Evolutionary conservation across 23 tunicate species (phyloP), one percentile per base, ranked within the genome.

Genomic region (Ascidia mentula): DNA sequence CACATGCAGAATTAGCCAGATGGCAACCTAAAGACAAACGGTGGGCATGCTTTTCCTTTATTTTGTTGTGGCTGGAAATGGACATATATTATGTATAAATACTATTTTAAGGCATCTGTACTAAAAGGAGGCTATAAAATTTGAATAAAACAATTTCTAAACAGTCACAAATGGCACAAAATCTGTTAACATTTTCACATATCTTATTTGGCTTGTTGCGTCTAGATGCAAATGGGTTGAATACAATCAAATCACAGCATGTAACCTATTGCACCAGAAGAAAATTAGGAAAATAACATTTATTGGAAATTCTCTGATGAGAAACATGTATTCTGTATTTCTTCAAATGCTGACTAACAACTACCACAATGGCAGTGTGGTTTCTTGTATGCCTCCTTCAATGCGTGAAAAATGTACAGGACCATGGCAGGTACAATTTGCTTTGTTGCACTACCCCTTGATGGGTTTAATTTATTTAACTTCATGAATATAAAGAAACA

Each of bases 321-420:
- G 85, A 71, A 81, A 81, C 69, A 39, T 81, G 28, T 81, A 81
- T 39, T 70, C 69, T 8, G 77, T 72, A 2, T 65, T 81, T 74
- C 22, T 81, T 40, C 85, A 81, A 81, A 28, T 81, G 65, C 40
- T 81, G 69, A 39, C 77, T 69, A 69, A 81, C 61, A 81, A 81
- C 28, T 81, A 70, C 69, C 40, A 81, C 53, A 81, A 81, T 71
- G 85, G 85, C 28, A 81, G 77, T 32, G 39, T 71, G 38, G 38
- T 20, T 22, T 35, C 85, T 15, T 70, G 77, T 26, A 33, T 72
- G 32, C 69, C 77, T n/a, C 77, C 85, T n/a, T 70, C 77, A 20
- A 12, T 81, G 69, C 77, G 77, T 18, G n/a, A 70, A 71, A 81
- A 81, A 71, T 81, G 85, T 71, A 77, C 71, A 9, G 40, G 40